These are phyloP conservation scores for Gambusia affinis DNA, from an alignment of 2,113 vertebrate species.

Conservation along the genomic window DNA sequence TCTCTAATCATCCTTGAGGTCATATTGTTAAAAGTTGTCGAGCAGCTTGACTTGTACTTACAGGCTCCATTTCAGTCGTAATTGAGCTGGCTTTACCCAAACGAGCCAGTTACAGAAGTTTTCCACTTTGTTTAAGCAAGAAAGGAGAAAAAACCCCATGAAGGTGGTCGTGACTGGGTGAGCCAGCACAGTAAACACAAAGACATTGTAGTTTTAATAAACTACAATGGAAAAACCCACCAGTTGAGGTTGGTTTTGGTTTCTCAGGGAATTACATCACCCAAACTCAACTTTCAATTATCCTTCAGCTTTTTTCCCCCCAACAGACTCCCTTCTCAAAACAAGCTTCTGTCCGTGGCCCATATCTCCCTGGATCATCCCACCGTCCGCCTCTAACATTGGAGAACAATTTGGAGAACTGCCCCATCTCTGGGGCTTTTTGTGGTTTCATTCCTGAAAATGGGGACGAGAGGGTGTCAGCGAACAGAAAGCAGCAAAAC, in stretches of 20 bases:
- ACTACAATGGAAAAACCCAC: not conserved
- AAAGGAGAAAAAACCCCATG: not conserved
- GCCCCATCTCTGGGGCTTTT: constrained; percentile 17
- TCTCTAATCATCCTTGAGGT: not conserved
- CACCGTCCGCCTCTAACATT: too few species aligned
- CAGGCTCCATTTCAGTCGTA: not conserved
- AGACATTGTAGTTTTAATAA: not conserved
- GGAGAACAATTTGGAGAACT: constrained; percentile 61
- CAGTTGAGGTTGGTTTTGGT: not conserved
- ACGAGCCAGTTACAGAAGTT: constrained; percentile 12
- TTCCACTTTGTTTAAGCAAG: constrained; percentile 29
- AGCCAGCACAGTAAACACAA: not conserved
- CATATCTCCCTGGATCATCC: not conserved
- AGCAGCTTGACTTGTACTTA: constrained; percentile 23
- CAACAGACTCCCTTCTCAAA: not conserved
- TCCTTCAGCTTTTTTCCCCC: not conserved
- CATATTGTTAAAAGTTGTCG: not conserved
- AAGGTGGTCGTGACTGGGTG: not conserved
- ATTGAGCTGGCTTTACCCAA: constrained; percentile 13
- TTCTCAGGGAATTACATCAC: not conserved
- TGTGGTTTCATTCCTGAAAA: constrained; percentile 37
- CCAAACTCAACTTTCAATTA: not conserved
- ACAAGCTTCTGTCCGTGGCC: constrained; percentile 1
- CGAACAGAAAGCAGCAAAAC: constrained; percentile 55
- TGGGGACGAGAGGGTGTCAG: constrained; percentile 41